phyloP scores from a whole-genome alignment of 2,113 vertebrate species.

The Speoplatyrhinus poulsoni region DNA sequence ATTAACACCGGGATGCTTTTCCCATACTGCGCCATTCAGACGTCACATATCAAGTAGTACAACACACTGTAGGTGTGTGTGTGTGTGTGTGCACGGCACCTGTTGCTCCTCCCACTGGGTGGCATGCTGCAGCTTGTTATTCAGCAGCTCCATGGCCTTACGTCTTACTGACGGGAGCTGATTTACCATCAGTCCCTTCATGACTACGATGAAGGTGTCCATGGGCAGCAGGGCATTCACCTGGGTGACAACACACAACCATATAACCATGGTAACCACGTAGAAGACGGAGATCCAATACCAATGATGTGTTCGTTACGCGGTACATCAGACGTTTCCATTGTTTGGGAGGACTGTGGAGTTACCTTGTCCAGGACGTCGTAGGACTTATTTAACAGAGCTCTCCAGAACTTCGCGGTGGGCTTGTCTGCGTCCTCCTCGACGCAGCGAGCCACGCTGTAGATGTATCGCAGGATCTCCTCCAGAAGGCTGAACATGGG shows the following conservation, averaged over 20 bases:
- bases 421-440: conserved; percentile 86
- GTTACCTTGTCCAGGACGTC: conserved; percentile 91
- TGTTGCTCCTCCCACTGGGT: conserved; percentile 80
- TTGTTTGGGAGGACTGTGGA: background rate
- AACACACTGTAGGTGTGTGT: conserved; percentile 1
- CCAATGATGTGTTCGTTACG: too few relatives aligned
- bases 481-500: conserved; percentile 82
- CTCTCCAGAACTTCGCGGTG: conserved; percentile 93
- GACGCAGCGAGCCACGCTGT: conserved; percentile 82
- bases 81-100: conserved; percentile 61
- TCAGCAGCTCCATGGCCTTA: conserved; percentile 95
- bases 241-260: conserved; percentile 57
- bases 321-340: too few relatives aligned
- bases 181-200: conserved; percentile 86
- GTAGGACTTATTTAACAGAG: conserved; percentile 89
- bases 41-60: background rate
- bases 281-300: background rate
- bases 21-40: too few relatives aligned
- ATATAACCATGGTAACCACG: background rate
- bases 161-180: conserved; percentile 85
- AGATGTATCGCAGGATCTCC: conserved; percentile 86
- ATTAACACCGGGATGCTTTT: too few relatives aligned
- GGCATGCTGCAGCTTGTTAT: conserved; percentile 89
- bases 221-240: conserved; percentile 90
- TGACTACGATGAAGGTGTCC: conserved; percentile 89